Base-by-base conservation (phyloP, 2,888 invertebrate species). In the Caenorhabditis afra region DNA sequence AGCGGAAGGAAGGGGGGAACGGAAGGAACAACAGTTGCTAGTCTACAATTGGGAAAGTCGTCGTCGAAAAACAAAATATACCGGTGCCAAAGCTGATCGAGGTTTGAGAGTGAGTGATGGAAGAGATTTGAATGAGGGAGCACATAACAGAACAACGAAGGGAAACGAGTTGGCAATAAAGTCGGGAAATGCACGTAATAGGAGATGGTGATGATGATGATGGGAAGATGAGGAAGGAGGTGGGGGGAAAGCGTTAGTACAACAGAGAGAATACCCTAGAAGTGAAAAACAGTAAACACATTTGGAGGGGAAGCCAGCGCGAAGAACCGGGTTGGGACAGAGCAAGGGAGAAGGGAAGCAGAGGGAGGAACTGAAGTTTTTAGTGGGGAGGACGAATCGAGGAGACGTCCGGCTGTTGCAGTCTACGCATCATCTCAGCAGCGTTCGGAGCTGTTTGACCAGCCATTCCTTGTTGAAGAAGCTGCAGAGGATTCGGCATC, bases 341-440 rank as follows among this genome's bases (percentile, higher is more conserved):
- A 23, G 8, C 14, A n/a, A 39, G 39, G 29, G n/a, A 16, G 35
- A 68, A 50, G 45, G 59, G 68, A 44, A 22, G 3, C 12, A 2
- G 45, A 44, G 29, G 22, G 29, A n/a, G 20, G 12, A 29, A 20
- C 41, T 8, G 16, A 45, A 29, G 29, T 29, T 29, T 7, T 29
- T 29, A 29, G 29, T 29, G 41, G 11, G 41, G 41, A 41, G 41
- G 41, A 41, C 41, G 29, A 18, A 45, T 16, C 1, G 50, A 5
- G 7, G 66, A 52, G 7, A 70, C 7, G 14, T 79, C 73, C 0
- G 67, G 49, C 0, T 29, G 29, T 29, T 64, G 64, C 7, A 74
- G 20, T 18, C 74, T 50, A 3, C 79, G 62, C 68, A 79, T 68
- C 79, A 79, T 79, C 52, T 79, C 79, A n/a, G 78, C 67, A 16